A percentile compares a stretch with the other conserved stretches of the same genome.
phyloP scores from a whole-genome alignment of 1,140 invertebrate genomes.

The Antheraea pernyi region DNA sequence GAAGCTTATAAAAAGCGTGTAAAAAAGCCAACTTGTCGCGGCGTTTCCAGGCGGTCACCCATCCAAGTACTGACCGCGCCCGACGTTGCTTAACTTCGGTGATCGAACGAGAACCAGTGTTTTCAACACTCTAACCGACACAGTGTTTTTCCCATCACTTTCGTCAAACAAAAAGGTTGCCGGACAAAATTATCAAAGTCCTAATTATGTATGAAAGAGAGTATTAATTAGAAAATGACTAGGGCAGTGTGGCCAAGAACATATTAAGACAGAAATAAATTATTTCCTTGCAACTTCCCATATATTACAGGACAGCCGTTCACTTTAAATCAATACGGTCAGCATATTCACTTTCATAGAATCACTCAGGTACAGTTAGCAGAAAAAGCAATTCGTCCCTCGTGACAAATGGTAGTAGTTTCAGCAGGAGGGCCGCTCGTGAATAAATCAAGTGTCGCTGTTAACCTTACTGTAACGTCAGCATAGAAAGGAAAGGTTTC shows the following conservation, averaged over 20 bases:
- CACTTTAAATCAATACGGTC: background rate
- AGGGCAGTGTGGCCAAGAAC: too few relatives aligned
- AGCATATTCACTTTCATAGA: background rate
- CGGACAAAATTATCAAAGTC: too few relatives aligned
- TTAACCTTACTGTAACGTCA: constrained; percentile 12
- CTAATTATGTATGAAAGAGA: too few relatives aligned
- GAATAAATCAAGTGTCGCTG: constrained; percentile 27
- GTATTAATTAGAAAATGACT: too few relatives aligned
- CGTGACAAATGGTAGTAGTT: constrained; percentile 28
- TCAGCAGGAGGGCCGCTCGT: constrained; percentile 13
- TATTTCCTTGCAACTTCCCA: background rate
- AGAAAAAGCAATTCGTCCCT: constrained; percentile 22
- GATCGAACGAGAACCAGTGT: constrained; percentile 32
- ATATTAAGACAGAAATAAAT: too few relatives aligned
- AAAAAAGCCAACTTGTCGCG: constrained; percentile 23
- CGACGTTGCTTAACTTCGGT: constrained; percentile 33
- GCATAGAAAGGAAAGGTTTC: background rate
- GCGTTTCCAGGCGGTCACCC: constrained; percentile 32
- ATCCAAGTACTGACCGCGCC: constrained; percentile 30
- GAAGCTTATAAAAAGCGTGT: too few relatives aligned
- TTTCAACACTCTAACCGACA: too few relatives aligned
- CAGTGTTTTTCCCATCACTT: too few relatives aligned
- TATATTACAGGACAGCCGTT: background rate
- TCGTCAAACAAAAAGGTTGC: too few relatives aligned
- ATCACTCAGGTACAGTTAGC: constrained; percentile 28